Base-by-base conservation (phyloP, 2,113 vertebrate genomes). In the Paradisaea rubra region DNA sequence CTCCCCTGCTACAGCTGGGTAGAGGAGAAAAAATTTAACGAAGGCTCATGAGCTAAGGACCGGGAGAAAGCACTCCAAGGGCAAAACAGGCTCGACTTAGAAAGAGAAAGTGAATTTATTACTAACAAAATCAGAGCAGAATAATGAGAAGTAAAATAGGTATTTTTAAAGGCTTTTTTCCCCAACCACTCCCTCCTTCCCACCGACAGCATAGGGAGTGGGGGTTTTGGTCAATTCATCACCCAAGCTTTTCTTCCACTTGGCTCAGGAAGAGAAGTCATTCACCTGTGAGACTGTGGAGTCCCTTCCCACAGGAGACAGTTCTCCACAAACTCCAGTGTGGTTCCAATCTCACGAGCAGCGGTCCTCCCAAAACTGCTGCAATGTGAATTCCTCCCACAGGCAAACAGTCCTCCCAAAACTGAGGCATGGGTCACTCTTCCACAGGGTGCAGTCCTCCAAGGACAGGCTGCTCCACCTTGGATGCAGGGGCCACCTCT, bases 311-410 rank as follows among this genome's bases (percentile, higher is more conserved):
- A 37, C 0, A 2, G 6, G 11, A 61, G 8, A 53, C 25, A 53
- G 47, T 6, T 44, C 66, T 61, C 33, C 16, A 53, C 0, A 0
- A 61, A 71, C 33, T 52, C 20, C 45, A 61, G 20, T 1, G 6
- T 61, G 25, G 56, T 21, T 61, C 17, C 56, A 82, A 24, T 37
- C 56, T 71, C 66, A 71, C 0, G 0, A 60, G 25, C 37, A 71
- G 56, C 6, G 11, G 56, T 44, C 25, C 31, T 44, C 45, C 57
- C 31, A 20, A 21, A 42, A 70, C 45, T 42, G 31, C 45, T 50
- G 30, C 15, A 82, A 61, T 16, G 10, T 31, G 60, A 71, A 71
- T 61, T 44, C 47, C 6, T 44, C 25, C 33, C 21, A 35, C 2
- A 2, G 37, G 31, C 31, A 71, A 71, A 71, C 16, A 82, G 25